Conservation (phyloP, 2,113 vertebrate genomes). For the Taxidea taxus region DNA sequence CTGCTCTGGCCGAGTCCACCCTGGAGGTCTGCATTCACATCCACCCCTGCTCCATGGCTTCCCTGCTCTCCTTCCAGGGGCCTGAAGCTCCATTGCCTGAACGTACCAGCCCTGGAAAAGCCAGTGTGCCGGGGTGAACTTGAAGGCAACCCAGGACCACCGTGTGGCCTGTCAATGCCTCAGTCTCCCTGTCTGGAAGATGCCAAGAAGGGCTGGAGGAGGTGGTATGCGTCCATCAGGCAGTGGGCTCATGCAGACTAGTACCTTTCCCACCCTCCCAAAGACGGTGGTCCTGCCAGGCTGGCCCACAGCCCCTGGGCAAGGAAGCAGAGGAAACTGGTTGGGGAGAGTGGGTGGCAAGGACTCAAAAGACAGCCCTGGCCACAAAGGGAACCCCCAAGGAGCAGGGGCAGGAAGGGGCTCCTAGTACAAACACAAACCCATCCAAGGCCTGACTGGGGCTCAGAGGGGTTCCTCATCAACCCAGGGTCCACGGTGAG, state of each 20-base stretch:
- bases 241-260: rapidly evolving
- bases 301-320: background rate
- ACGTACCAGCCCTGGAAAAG: background rate
- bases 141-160: rapidly evolving
- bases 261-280: background rate
- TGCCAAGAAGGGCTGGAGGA: background rate
- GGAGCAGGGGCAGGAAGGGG: background rate
- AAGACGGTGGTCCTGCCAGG: background rate
- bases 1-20: background rate
- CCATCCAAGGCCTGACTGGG: background rate
- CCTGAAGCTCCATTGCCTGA: background rate
- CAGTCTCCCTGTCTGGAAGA: background rate
- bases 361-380: too few species aligned
- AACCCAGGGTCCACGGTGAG: background rate
- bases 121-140: background rate
- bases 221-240: background rate
- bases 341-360: background rate
- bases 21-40: background rate
- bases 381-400: background rate
- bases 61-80: background rate
- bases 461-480: background rate
- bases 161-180: background rate
- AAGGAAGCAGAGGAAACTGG: background rate
- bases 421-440: background rate
- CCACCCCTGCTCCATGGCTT: background rate